A percentile compares a stretch with the other conserved stretches of the same genome.
Evolutionary conservation across 2,888 invertebrate species (phyloP).

Genomic region (Calliopum simillimum): DNA sequence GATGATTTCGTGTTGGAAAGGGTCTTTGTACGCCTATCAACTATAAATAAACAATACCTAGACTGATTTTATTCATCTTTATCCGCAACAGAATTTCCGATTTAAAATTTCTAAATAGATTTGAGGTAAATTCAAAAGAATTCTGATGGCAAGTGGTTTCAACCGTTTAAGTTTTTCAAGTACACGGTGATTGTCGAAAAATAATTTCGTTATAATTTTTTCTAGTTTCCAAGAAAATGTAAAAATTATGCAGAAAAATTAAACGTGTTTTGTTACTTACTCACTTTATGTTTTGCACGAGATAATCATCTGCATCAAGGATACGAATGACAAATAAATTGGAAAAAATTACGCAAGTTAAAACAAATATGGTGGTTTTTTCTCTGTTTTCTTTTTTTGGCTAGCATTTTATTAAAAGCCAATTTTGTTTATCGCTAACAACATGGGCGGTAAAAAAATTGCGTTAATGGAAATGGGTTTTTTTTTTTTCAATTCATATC

Average conservation of each 20-base stretch:
- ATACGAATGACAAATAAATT: constrained; percentile 30
- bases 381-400: too few relatives aligned
- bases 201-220: neutral
- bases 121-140: too few relatives aligned
- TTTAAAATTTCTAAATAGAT: too few relatives aligned
- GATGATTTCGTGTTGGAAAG: too few relatives aligned
- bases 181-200: neutral
- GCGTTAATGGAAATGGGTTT: constrained; percentile 24
- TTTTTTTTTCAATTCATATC: too few relatives aligned
- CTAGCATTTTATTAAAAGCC: constrained; percentile 4
- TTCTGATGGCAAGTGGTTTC: too few relatives aligned
- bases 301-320: constrained; percentile 32
- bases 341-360: constrained; percentile 16
- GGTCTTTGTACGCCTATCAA: too few relatives aligned
- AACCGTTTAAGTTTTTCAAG: too few relatives aligned
- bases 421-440: neutral
- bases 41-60: too few relatives aligned
- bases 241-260: neutral
- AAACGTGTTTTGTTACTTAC: constrained; percentile 13
- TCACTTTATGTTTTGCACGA: neutral
- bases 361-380: neutral
- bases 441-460: constrained; percentile 16
- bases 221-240: neutral
- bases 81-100: too few relatives aligned
- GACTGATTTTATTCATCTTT: too few relatives aligned